Evolutionary conservation across 1,140 invertebrate genomes (phyloP).

Genomic region (Coelopa frigida): DNA sequence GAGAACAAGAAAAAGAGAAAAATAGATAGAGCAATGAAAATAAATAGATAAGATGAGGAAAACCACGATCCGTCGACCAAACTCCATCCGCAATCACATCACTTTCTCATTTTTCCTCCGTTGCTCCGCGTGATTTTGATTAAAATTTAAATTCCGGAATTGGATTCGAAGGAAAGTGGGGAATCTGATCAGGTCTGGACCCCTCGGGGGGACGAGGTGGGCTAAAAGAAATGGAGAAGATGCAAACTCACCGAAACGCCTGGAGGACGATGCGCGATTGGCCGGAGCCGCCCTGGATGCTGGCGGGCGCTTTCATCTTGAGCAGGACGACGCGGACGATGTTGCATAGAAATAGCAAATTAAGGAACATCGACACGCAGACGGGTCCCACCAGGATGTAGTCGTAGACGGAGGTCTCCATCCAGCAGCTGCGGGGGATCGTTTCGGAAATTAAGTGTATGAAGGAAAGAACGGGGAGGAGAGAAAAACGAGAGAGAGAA

Average conservation of each 20-base stretch:
- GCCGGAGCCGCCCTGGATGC: conserved; percentile 49
- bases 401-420: conserved; percentile 63
- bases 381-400: conserved; percentile 70
- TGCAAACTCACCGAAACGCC: conserved; percentile 60
- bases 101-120: too few relatives aligned
- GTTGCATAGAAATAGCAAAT: conserved; percentile 85
- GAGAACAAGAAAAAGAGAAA: conserved; percentile 18
- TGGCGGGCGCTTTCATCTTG: conserved; percentile 67
- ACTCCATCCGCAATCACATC: too few relatives aligned
- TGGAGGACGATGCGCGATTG: conserved; percentile 65
- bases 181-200: too few relatives aligned
- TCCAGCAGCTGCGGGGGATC: conserved; percentile 90
- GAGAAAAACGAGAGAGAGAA: too few relatives aligned
- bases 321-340: conserved; percentile 87
- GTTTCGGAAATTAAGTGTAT: conserved; percentile 22
- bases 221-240: too few relatives aligned
- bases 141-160: too few relatives aligned
- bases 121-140: too few relatives aligned
- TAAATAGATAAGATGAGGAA: not conserved
- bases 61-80: too few relatives aligned
- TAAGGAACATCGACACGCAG: conserved; percentile 70
- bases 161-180: too few relatives aligned
- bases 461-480: conserved; percentile 13
- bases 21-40: conserved; percentile 3
- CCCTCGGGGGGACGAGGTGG: too few relatives aligned